Conservation (phyloP, 2,113 vertebrate species). For the Calyptomena viridis region DNA sequence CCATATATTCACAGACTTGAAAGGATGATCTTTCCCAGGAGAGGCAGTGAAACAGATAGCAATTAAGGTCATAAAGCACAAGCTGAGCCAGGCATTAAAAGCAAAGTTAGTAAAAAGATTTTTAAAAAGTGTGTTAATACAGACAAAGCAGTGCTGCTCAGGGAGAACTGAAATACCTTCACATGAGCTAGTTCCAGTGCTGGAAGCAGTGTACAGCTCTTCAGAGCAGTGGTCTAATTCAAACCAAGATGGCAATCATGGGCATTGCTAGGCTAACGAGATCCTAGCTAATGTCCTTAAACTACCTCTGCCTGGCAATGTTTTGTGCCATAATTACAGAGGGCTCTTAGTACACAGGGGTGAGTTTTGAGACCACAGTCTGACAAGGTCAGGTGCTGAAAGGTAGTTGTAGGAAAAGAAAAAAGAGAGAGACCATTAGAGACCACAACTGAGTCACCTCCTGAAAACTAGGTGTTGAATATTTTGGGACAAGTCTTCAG, state of each 20-base stretch:
- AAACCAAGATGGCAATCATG: rapidly evolving
- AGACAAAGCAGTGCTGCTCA: neutral
- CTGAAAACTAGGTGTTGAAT: neutral
- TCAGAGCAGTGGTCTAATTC: neutral
- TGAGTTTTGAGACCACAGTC: neutral
- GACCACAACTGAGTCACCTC: neutral
- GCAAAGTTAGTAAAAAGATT: neutral
- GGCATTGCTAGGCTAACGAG: neutral
- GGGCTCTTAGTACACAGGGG: neutral
- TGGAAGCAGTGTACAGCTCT: neutral
- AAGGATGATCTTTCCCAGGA: neutral
- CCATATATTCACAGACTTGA: neutral
- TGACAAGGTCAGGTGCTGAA: neutral
- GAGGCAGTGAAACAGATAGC: neutral
- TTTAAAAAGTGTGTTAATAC: neutral
- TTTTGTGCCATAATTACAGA: neutral
- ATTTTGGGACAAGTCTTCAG: neutral
- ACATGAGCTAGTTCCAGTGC: neutral
- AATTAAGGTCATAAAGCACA: neutral
- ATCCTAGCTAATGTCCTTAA: neutral
- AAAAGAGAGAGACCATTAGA: neutral
- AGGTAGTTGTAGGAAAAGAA: neutral
- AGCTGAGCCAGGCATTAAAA: neutral
- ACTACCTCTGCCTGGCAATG: neutral
- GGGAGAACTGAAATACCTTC: neutral